These are phyloP conservation scores for Eupithecia exiguata DNA, from an alignment of 2,888 invertebrate genomes.

Conservation along the genomic window DNA sequence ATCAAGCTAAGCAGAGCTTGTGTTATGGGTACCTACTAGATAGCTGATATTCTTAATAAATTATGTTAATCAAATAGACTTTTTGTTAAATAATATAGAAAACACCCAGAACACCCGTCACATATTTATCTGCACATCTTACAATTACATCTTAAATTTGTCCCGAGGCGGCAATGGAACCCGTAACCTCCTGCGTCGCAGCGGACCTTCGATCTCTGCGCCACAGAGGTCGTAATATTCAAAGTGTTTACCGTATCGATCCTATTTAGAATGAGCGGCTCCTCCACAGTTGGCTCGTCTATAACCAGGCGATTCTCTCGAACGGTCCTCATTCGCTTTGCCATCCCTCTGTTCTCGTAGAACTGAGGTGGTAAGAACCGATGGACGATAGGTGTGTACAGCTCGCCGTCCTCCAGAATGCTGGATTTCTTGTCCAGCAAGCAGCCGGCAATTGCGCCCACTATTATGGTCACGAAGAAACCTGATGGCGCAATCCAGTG, in stretches of 20 bases:
- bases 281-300: constrained; percentile 41
- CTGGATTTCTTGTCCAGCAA: constrained; percentile 59
- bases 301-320: neutral
- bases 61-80: too few relatives aligned
- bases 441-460: constrained; percentile 86
- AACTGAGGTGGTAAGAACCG: constrained; percentile 63
- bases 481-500: constrained; percentile 92
- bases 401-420: constrained; percentile 67
- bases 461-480: constrained; percentile 85
- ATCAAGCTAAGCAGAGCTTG: too few relatives aligned
- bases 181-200: too few relatives aligned
- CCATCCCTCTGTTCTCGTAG: constrained; percentile 58
- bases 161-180: too few relatives aligned
- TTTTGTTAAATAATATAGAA: too few relatives aligned
- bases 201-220: too few relatives aligned
- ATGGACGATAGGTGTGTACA: constrained; percentile 72
- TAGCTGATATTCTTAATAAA: too few relatives aligned
- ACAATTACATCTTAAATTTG: too few relatives aligned
- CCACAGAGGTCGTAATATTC: too few relatives aligned
- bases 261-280: constrained; percentile 64
- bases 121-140: too few relatives aligned
- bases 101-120: too few relatives aligned
- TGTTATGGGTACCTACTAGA: too few relatives aligned
- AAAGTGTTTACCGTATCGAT: constrained; percentile 49
- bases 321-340: constrained; percentile 30